Evolutionary conservation across 2,888 invertebrate genomes (phyloP), one percentile per base, ranked within the genome.

Genomic region (Loripinus fragilis): DNA sequence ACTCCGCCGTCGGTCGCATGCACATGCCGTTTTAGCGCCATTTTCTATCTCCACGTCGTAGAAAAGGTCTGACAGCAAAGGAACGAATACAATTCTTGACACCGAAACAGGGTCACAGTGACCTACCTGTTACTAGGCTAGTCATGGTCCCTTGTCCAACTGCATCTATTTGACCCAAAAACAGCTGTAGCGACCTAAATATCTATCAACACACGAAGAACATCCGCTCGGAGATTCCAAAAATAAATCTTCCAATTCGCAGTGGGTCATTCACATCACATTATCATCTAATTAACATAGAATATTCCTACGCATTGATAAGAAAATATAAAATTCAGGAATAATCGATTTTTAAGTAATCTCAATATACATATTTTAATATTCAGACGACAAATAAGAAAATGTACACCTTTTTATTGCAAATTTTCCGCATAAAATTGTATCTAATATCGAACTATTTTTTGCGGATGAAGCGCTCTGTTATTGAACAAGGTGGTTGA

Each of bases 101-200:
- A 15, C 2, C 5, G n/a, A 8, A 38, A 35, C 65, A 38, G 7
- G 65, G 65, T 65, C 35, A 33, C 35, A 35, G 65, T 52, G 80
- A 82, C 87, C 80, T 83, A 90, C 90, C 89, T 86, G 87, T 87
- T 78, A 83, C 82, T 38, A 86, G 85, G 50, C 85, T 82, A 81
- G 87, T 85, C 88, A 89, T 87, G 68, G 78, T 81, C 80, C 85
- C 78, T 83, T 78, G 80, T 75, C 83, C 80, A 76, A 85, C 81
- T 85, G 86, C 89, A 86, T 87, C 83, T 83, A 87, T 81, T 78
- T 88, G 87, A 85, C 89, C 88, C 85, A 88, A 84, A 78, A 88
- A 87, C 84, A 86, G 85, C 86, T 86, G 84, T 81, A 81, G 83
- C 88, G 87, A 88, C 87, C 88, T 85, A 86, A 88, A 88, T 87